phyloP scores from a whole-genome alignment of 53 echinoderm and acorn worm species.

The Luidia sarsii region DNA sequence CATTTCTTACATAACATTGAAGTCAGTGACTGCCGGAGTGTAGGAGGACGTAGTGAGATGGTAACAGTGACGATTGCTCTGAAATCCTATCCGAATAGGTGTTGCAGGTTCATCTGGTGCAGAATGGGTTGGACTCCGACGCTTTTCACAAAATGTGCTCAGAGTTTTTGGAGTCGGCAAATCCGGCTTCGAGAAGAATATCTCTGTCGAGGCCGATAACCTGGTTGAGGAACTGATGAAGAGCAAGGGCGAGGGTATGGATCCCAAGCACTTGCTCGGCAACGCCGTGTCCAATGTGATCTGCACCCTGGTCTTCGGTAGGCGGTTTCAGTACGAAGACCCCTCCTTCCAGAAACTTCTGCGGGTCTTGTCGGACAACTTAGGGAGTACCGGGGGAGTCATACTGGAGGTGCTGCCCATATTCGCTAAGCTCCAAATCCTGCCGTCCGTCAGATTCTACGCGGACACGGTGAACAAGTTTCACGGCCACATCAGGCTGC shows the following conservation, averaged over 20 bases:
- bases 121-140: background rate
- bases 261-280: background rate
- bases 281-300: conserved; percentile 26
- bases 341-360: conserved; percentile 22
- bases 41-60: too few relatives aligned
- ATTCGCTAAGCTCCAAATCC: background rate
- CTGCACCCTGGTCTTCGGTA: conserved; percentile 18
- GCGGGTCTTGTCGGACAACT: background rate
- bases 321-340: conserved; percentile 1
- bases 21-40: too few relatives aligned
- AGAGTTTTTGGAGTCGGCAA: conserved; percentile 21
- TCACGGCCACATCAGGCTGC: background rate
- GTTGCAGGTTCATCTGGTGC: conserved; percentile 2
- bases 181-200: conserved; percentile 15
- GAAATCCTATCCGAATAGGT: background rate
- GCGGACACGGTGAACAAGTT: background rate
- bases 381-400: background rate
- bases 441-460: background rate
- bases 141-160: background rate
- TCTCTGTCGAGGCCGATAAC: background rate
- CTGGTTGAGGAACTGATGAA: background rate
- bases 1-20: too few relatives aligned
- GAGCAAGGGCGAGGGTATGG: background rate
- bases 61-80: background rate
- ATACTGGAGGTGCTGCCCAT: background rate